Percentiles rank a stretch among this genome's conserved stretches.
Evolutionary conservation across 2,888 invertebrate species (phyloP).

Genomic region (Amiota communis): DNA sequence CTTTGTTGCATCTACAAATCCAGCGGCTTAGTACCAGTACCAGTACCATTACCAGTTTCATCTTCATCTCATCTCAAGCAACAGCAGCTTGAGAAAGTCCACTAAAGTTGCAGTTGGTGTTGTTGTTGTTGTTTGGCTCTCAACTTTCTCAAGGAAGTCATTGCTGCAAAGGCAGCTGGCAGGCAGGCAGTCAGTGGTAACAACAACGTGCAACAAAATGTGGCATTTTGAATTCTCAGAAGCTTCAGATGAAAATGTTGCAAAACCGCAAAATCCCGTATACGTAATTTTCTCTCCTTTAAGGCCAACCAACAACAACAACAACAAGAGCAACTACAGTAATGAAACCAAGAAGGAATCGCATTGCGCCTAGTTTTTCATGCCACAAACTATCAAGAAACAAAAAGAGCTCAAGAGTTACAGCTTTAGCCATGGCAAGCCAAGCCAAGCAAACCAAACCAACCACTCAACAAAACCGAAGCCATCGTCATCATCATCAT

Average conservation of each 20-base stretch:
- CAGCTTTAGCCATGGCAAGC: background rate
- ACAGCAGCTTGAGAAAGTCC: too few species aligned
- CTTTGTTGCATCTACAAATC: too few species aligned
- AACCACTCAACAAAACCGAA: constrained; percentile 22
- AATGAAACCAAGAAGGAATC: constrained; percentile 58
- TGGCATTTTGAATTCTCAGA: constrained; percentile 41
- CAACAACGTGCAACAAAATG: background rate
- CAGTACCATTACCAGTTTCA: too few species aligned
- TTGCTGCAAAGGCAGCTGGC: background rate
- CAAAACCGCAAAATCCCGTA: constrained; percentile 53
- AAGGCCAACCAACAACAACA: constrained; percentile 4
- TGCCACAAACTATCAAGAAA: background rate
- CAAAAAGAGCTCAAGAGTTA: background rate
- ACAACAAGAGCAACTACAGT: constrained; percentile 26
- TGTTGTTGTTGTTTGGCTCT: constrained; percentile 53
- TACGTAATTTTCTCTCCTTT: constrained; percentile 56
- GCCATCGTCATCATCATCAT: background rate
- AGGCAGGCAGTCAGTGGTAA: background rate
- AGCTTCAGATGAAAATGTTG: constrained; percentile 24
- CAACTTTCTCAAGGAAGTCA: constrained; percentile 63
- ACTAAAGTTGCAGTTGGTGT: background rate
- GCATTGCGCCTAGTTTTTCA: constrained; percentile 29
- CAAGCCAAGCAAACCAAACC: background rate
- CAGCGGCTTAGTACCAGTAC: too few species aligned
- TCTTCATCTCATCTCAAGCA: too few species aligned